Conservation (phyloP, 2,113 vertebrate species). For the Psophia crepitans region DNA sequence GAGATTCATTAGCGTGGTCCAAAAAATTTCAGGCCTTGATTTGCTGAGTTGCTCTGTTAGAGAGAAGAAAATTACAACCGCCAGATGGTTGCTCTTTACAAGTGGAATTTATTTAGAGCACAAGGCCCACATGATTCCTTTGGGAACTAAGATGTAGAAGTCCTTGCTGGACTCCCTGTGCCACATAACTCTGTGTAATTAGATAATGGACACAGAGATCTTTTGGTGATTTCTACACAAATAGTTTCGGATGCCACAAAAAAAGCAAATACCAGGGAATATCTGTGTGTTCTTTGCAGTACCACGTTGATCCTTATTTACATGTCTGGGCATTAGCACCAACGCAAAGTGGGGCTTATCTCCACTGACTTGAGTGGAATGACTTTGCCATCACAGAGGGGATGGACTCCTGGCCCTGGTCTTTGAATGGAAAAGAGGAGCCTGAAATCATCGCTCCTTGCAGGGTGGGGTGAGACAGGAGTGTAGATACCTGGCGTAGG, state of each 20-base stretch:
- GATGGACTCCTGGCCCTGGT: neutral
- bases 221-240: neutral
- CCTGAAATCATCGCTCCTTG: neutral
- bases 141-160: neutral
- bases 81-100: neutral
- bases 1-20: neutral
- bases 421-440: neutral
- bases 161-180: neutral
- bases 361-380: neutral
- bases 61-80: neutral
- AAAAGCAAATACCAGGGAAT: neutral
- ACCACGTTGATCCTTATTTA: neutral
- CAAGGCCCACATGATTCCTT: neutral
- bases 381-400: neutral
- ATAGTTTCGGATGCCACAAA: neutral
- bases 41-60: neutral
- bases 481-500: neutral
- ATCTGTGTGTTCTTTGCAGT: neutral
- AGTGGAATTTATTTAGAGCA: neutral
- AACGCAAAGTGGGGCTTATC: neutral
- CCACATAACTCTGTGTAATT: neutral
- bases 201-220: neutral
- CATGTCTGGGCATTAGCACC: neutral
- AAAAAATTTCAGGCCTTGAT: neutral
- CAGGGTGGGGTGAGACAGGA: neutral